Conservation (phyloP, 2,888 invertebrate species). For the Hyles lineata region DNA sequence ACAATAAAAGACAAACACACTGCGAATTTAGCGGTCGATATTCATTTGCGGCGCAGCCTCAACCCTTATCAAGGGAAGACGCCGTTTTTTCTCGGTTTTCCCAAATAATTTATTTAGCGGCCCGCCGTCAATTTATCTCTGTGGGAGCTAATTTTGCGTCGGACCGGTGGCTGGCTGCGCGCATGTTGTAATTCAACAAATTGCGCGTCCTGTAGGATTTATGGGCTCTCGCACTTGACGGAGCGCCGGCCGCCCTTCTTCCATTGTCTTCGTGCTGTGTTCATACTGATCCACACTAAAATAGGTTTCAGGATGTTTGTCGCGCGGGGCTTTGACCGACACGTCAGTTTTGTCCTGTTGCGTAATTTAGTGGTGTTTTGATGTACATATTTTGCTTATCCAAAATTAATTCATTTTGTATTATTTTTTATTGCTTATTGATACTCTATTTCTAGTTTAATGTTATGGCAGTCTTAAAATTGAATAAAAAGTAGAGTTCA, state of each 20-base stretch:
- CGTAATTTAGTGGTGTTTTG: background rate
- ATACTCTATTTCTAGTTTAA: no score
- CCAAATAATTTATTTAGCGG: constrained; percentile 85
- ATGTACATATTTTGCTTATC: background rate
- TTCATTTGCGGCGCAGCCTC: constrained; percentile 76
- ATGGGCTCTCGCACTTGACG: constrained; percentile 81
- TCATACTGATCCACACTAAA: constrained; percentile 64
- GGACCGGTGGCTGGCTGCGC: constrained; percentile 82
- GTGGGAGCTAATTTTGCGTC: constrained; percentile 84
- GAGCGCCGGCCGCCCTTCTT: constrained; percentile 75
- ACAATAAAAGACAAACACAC: constrained; percentile 11
- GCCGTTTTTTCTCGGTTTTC: constrained; percentile 85
- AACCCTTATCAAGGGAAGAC: constrained; percentile 84
- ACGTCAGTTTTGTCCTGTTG: constrained; percentile 20
- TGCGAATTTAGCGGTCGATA: constrained; percentile 63
- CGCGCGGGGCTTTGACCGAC: constrained; percentile 37
- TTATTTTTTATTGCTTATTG: background rate
- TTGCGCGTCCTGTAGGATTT: constrained; percentile 83
- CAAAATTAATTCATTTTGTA: background rate
- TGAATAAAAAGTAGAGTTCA: background rate
- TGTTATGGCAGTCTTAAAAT: no score
- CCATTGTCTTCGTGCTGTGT: constrained; percentile 73
- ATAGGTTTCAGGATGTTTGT: constrained; percentile 44
- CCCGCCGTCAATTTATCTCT: constrained; percentile 83
- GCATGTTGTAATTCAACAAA: constrained; percentile 85